These are phyloP conservation scores for Orthosia gracilis DNA, from an alignment of 2,888 invertebrate species.

Conservation along the genomic window DNA sequence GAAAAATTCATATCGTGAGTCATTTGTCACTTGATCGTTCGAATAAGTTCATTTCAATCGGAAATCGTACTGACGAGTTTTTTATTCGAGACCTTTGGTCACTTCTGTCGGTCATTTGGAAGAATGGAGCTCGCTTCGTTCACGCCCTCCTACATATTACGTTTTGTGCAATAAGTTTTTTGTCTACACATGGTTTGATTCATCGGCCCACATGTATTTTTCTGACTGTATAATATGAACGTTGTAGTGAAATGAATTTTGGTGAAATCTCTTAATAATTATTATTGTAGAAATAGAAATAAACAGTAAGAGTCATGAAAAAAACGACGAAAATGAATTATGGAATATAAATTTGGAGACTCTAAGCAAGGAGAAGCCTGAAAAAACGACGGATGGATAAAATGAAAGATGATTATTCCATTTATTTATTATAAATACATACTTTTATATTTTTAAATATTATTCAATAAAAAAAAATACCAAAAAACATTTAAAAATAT, in stretches of 20 bases:
- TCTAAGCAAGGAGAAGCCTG: too few relatives aligned
- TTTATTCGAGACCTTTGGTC: conserved; percentile 66
- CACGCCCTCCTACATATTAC: conserved; percentile 10
- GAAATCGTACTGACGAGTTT: conserved; percentile 65
- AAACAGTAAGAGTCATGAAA: too few relatives aligned
- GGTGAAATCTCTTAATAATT: background rate
- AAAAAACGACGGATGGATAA: too few relatives aligned
- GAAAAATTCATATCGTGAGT: conserved; percentile 70
- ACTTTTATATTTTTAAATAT: too few relatives aligned
- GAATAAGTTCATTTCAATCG: conserved; percentile 71
- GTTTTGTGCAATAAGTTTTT: conserved; percentile 27
- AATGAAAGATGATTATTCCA: too few relatives aligned
- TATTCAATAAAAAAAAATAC: too few relatives aligned
- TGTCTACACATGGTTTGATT: conserved; percentile 2
- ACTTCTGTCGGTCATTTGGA: conserved; percentile 60
- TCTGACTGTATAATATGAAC: background rate
- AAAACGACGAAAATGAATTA: too few relatives aligned
- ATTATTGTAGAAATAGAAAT: too few relatives aligned
- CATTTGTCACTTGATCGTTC: conserved; percentile 69
- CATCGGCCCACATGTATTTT: background rate
- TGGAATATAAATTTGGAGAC: too few relatives aligned
- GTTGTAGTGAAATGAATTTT: background rate
- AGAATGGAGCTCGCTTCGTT: conserved; percentile 9
- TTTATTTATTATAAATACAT: too few relatives aligned
- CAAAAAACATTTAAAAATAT: too few relatives aligned